Evolutionary conservation across 2,888 invertebrate genomes (phyloP).

Genomic region (Hypsopygia costalis): DNA sequence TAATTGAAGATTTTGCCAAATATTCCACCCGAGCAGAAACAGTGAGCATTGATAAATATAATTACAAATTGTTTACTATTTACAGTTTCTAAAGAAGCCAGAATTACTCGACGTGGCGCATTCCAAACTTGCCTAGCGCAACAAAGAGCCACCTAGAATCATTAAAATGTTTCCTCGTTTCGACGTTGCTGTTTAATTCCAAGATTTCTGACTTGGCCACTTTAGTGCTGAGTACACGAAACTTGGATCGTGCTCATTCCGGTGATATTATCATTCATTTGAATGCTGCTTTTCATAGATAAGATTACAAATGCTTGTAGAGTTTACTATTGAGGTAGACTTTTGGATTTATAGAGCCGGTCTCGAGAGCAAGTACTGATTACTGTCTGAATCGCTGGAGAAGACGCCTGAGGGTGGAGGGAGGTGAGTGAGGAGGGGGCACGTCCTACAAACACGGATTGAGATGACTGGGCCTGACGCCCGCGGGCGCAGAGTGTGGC

Average conservation of each 20-base stretch:
- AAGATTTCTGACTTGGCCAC: background rate
- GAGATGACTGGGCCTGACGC: slow-evolving; percentile 56
- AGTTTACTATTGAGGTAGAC: background rate
- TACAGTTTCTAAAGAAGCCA: too few species aligned
- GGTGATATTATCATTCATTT: background rate
- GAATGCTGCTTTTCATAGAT: background rate
- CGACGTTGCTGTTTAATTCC: background rate
- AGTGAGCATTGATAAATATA: too few species aligned
- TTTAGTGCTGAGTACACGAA: background rate
- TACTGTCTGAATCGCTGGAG: slow-evolving; percentile 31
- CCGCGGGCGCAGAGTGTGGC: slow-evolving; percentile 31
- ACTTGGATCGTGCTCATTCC: background rate
- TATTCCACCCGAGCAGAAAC: too few species aligned
- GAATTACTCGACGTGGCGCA: too few species aligned
- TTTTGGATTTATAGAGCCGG: slow-evolving; percentile 23
- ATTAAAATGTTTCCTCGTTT: background rate
- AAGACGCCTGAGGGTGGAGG: slow-evolving; percentile 16
- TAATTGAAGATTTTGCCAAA: too few species aligned
- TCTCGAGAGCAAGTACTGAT: slow-evolving; percentile 38
- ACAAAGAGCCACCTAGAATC: background rate
- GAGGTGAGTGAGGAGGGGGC: slow-evolving; percentile 21
- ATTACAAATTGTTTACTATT: too few species aligned
- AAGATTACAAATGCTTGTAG: background rate
- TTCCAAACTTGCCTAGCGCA: background rate
- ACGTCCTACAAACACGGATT: slow-evolving; percentile 54